Evolutionary conservation across 2,888 invertebrate genomes (phyloP), one percentile per base, ranked within the genome.

Genomic region (Agrilus cyanescens): DNA sequence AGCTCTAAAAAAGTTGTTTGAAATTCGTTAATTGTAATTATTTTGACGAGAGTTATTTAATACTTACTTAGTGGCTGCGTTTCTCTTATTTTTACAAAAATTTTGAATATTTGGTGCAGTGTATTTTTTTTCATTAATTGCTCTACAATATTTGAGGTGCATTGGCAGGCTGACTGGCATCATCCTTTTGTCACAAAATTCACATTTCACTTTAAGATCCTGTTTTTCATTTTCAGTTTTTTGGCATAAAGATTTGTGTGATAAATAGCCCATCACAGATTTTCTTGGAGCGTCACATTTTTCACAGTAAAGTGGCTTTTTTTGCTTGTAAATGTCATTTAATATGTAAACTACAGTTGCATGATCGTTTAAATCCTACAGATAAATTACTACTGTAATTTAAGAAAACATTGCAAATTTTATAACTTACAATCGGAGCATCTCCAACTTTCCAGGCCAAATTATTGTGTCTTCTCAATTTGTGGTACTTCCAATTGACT

Each of bases 241-340:
- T 16, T 43, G 30, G 34, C 51, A 51, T 18, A 32, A 37, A 4
- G 38, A 38, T 33, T 40, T 44, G 56, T 82, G 82, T 1, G 78
- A 76, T 44, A 75, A 65, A 51, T 74, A 80, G 16, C 82, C 82
- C 25, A 67, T 54, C 3, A 66, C 69, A 3, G 76, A 76, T 31
- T 63, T 67, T 58, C 78, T 63, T 35, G 61, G 45, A 25, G 37
- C 50, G 1, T 67, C 67, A 54, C 81, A 82, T 40, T 58, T 60
- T 46, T 72, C 71, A 56, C 81, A 82, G 37, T 55, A 57, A 10
- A 80, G 61, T 12, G 56, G 60, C 35, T 69, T 61, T 46, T 55
- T 69, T 38, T 59, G 57, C 35, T 60, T 64, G 44, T 69, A 68
- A 43, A 68, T 60, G 29, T 70, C 71, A 41, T 59, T 63, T 40